Conservation (phyloP, 2,113 vertebrate genomes). For the Corythoichthys haematopterus region DNA sequence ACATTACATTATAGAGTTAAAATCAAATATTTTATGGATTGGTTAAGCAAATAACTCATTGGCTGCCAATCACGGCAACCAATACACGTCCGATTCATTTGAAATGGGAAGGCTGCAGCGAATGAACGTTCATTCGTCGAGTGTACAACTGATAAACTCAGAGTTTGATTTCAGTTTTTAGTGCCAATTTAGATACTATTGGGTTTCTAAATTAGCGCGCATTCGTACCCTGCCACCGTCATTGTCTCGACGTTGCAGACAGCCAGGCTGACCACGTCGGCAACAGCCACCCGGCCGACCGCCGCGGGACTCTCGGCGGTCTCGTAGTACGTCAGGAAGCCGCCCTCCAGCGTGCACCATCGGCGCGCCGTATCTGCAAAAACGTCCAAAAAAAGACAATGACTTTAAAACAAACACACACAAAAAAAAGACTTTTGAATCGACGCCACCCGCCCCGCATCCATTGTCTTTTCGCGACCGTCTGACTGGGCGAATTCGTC, state of each 20-base stretch:
- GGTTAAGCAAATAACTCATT: too few relatives aligned
- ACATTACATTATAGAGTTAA: too few relatives aligned
- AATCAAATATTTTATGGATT: too few relatives aligned
- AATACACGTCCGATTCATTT: too few relatives aligned
- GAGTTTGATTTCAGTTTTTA: too few relatives aligned
- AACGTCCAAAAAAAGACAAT: too few relatives aligned
- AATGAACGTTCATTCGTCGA: too few relatives aligned
- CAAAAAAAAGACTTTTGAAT: not conserved
- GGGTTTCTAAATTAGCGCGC: not conserved
- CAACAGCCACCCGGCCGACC: constrained; percentile 81
- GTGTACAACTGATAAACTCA: too few relatives aligned
- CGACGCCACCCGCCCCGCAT: not conserved
- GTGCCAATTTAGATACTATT: too few relatives aligned
- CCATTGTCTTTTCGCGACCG: constrained; percentile 54
- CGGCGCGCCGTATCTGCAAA: constrained; percentile 80
- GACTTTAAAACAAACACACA: not conserved
- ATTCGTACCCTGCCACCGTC: constrained; percentile 77
- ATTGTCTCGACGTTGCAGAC: constrained; percentile 74
- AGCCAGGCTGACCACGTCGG: constrained; percentile 78
- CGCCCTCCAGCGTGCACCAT: constrained; percentile 92
- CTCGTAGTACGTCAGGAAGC: constrained; percentile 91
- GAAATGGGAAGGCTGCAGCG: too few relatives aligned
- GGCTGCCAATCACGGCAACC: too few relatives aligned
- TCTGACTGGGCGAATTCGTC: constrained; percentile 59
- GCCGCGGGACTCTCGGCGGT: constrained; percentile 77